Base-by-base conservation (phyloP, 2,888 invertebrate species). In the Scaptomyza polygonia region DNA sequence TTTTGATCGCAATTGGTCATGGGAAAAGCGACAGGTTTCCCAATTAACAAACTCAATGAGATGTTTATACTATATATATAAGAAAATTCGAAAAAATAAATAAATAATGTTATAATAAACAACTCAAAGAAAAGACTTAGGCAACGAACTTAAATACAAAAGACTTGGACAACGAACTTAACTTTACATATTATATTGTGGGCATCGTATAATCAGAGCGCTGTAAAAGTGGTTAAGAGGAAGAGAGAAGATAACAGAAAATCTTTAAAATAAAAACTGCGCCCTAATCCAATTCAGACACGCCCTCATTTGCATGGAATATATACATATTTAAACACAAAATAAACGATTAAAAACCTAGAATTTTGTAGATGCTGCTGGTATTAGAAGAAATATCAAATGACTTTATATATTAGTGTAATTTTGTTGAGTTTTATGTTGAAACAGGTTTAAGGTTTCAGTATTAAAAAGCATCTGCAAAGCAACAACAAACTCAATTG, bases 1-100 rank as follows among this genome's bases (percentile, higher is more conserved):
- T 66, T 66, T 72, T 66, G 64, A 76, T 68, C 67, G 67, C 52
- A 54, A 66, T 72, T 66, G 45, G 61, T 77, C 67, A 77, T 76
- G 77, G 73, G 67, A 76, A 76, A 54, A 66, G 40, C 25, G 21
- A 48, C 58, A 16, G 48, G 53, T 42, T 47, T 55, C 25, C 18
- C 16, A 16, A 43, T 12, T 29, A 52, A n/a, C 16, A 2, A 2
- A 21, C 21, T 2, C 21, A 21, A 48, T 29, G 16, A 74, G 65
- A 64, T 73, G 68, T 59, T 68, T 54, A 42, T 25, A 25, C 25
- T 25, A 25, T 25, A 25, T 5, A 25, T 42, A 30, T 52, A 63
- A 16, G 39, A 39, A 57, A 55, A 62, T 36, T 30, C 9, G 5
- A 52, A 29, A 32, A 45, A 36, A 18, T 16, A 44, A 25, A 43